Evolutionary conservation across 2,888 invertebrate species (phyloP), one percentile per base, ranked within the genome.

Genomic region (Bombylius major): DNA sequence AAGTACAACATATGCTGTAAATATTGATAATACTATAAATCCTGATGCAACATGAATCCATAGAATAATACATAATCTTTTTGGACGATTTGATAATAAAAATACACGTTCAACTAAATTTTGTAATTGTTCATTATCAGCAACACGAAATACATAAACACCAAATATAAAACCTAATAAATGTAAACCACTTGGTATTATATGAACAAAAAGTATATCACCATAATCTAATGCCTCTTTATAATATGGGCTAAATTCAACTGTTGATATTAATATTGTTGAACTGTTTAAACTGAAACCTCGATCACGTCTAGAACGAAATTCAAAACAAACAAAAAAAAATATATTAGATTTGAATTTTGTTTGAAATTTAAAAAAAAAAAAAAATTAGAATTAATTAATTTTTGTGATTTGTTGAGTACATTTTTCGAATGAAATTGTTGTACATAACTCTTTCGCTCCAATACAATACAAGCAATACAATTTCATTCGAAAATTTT

Each of bases 61-160:
- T 5, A 89, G 70, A 65, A 81, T 82, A 59, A 79, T 79, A 42
- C 89, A 79, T 33, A 89, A 73, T 46, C 80, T 81, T 62, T 80
- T 83, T 50, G 89, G 88, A 62, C 82, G 83, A 33, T 79, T 75
- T 1, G 87, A 85, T 58, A 87, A 75, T 44, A 89, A 74, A 67
- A 89, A 89, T 0, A 86, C 89, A 64, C 88, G 78, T 71, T 90
- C 90, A 81, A 89, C 87, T 52, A 90, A 76, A 75, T 87, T 86
- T 64, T 88, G 87, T 53, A 90, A 70, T 65, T 89, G 89, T 68
- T 90, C 89, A 67, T 87, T 88, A 69, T 89, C 88, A 42, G 84
- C 82, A 61, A 84, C 79, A 64, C 89, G 78, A 69, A 88, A 86
- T 53, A 88, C 76, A 66, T 84, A 82, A 54, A 89, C 76, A 0